A percentile compares a stretch with the other conserved stretches of the same genome.
phyloP scores from a whole-genome alignment of 1,140 invertebrate genomes.

The Atta colombica region DNA sequence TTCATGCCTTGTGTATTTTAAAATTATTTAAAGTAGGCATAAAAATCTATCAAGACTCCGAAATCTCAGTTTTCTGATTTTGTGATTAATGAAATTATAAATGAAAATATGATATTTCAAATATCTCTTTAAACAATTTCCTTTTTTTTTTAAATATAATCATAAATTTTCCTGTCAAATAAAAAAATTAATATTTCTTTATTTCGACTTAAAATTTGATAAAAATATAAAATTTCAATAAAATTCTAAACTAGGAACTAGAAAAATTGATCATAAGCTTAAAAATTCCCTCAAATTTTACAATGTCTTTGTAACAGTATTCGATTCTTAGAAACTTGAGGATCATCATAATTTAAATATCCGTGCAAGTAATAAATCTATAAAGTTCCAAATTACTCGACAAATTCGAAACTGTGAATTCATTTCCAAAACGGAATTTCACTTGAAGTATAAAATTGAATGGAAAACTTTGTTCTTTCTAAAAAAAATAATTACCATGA shows the following conservation, averaged over 20 bases:
- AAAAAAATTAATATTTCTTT: neutral
- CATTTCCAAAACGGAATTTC: neutral
- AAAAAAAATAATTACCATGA: neutral
- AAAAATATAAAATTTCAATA: neutral
- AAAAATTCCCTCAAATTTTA: neutral
- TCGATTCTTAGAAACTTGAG: neutral
- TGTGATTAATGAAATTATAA: neutral
- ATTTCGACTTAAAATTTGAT: neutral
- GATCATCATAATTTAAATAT: neutral
- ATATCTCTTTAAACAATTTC: neutral
- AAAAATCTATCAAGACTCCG: too few relatives aligned
- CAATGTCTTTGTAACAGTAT: too few relatives aligned
- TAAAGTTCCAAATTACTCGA: neutral
- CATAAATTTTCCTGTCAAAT: neutral
- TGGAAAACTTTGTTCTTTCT: neutral
- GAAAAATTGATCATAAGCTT: neutral
- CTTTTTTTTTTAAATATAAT: neutral
- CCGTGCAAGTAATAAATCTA: neutral
- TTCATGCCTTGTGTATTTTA: neutral
- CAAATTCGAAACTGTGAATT: neutral
- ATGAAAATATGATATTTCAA: neutral
- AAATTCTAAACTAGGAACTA: neutral
- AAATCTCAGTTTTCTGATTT: neutral
- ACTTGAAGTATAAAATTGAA: neutral
- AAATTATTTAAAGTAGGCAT: neutral